Evolutionary conservation across 2,797 vertebrate genomes (phyloP), one percentile per base, ranked within the genome.

Genomic region (Glyptemys insculpta): DNA sequence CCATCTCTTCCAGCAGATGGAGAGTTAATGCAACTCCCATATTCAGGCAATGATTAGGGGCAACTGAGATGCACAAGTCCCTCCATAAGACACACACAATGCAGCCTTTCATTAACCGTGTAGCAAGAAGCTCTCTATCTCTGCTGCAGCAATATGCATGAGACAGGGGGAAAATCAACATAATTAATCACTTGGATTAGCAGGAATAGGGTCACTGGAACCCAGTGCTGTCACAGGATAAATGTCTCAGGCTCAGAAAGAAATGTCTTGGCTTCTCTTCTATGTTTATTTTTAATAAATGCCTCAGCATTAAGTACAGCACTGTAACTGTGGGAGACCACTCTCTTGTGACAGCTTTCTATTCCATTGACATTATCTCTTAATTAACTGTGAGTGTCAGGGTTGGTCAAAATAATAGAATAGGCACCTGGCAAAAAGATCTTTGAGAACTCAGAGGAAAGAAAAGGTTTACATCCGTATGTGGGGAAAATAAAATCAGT

Each of bases 231-330:
- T 62, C 84, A 34, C 80, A 85, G 76, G 57, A 87, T 41, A 85
- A 34, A 49, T 65, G 56, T 18, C 82, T 88, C 62, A 78, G 12
- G 27, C 50, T 92, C 85, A 62, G 8, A 65, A 76, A 87, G 53
- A 78, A 14, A 86, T 87, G 44, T 0, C 5, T 49, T 81, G 89
- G 8, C 49, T 79, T 74, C 53, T 52, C 50, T 85, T 88, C 92
- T n/a, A 85, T 2, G 54, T 89, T 93, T 90, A 16, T 91, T 95
- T 96, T 85, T 86, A 93, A 91, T 54, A 86, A 86, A 91, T 41
- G 16, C 8, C 34, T 93, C 83, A 56, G 29, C 8, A 78, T 65
- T 62, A 87, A 56, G 57, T 88, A 62, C 34, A 37, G 83, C 31
- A 54, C 19, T 87, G 6, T 23, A 83, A 31, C 25, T 93, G 52